Evolutionary conservation across 2,113 vertebrate genomes (phyloP).

Genomic region (Prochilodus magdalenae): DNA sequence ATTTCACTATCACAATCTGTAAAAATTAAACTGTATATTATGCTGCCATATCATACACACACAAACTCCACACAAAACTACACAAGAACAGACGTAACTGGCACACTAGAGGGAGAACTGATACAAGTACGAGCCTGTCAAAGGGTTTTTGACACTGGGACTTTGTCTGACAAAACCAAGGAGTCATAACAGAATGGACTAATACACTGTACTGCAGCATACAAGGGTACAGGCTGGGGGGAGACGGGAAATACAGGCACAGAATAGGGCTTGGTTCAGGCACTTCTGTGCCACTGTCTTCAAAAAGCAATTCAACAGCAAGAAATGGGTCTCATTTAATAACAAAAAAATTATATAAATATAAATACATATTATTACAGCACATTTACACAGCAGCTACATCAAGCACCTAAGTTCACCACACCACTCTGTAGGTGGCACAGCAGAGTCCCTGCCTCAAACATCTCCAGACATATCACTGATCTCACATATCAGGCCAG

Average conservation of each 20-base stretch:
- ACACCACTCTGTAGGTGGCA: neutral
- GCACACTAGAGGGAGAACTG: conserved; percentile 24
- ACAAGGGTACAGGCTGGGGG: conserved; percentile 7
- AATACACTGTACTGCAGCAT: conserved; percentile 33
- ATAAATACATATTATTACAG: neutral
- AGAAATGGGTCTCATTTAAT: neutral
- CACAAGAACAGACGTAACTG: neutral
- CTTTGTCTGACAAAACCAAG: neutral
- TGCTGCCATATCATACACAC: conserved; percentile 2
- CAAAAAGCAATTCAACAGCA: neutral
- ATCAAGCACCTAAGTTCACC: neutral
- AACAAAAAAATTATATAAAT: neutral
- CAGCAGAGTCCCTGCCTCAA: neutral
- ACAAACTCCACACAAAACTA: neutral
- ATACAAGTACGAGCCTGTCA: conserved; percentile 18
- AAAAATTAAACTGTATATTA: neutral
- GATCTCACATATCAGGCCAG: neutral
- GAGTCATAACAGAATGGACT: neutral
- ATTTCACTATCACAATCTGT: neutral
- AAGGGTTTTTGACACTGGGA: neutral
- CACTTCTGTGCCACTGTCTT: conserved; percentile 34
- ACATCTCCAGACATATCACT: neutral
- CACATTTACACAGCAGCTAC: neutral
- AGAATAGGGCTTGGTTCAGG: conserved; percentile 52
- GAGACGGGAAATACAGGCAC: neutral